Evolutionary conservation across 2,797 vertebrate genomes (phyloP), one percentile per base, ranked within the genome.

Genomic region (Melanotaenia maccullochi): DNA sequence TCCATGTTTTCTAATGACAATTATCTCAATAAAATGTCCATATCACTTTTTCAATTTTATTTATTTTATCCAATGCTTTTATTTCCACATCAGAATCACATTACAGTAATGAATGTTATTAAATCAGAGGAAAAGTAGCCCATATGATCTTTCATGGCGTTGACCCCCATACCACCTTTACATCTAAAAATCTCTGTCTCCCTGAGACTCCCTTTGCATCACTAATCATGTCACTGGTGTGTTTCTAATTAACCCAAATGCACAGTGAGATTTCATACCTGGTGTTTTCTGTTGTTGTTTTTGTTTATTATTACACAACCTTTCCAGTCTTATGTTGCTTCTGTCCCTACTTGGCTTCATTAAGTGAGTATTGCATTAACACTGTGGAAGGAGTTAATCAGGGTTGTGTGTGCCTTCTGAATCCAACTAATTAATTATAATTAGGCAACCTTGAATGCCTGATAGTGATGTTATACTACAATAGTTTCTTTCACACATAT

Each of bases 371-470:
- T 76, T 70, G 70, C 64, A 80, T 88, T 75, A 75, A 79, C 42
- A 61, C 55, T 84, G 71, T 70, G 83, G 61, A 68, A 73, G 25
- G 60, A 84, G 78, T 88, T 88, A 67, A 85, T 84, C 64, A 81
- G 76, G 71, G 69, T 80, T 72, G 62, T 62, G 70, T 49, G 60
- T 81, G 68, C 55, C 56, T 65, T 67, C 72, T 79, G 63, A 14
- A 79, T 67, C 44, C 58, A 82, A 75, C 38, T 84, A 82, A 89
- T 83, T 73, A 58, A 65, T 76, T 79, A 63, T 73, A 71, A 83
- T 82, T 76, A 74, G 44, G 24, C 9, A 0, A 65, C 56, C 3
- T 60, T 65, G 57, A 82, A 58, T 67, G 51, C 25, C 67, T 81
- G 38, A 80, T 75, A 76, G 65, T 79, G 54, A 83, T 73, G 64